Evolutionary conservation across 1,140 invertebrate species (phyloP).

Genomic region (Capitella teleta): DNA sequence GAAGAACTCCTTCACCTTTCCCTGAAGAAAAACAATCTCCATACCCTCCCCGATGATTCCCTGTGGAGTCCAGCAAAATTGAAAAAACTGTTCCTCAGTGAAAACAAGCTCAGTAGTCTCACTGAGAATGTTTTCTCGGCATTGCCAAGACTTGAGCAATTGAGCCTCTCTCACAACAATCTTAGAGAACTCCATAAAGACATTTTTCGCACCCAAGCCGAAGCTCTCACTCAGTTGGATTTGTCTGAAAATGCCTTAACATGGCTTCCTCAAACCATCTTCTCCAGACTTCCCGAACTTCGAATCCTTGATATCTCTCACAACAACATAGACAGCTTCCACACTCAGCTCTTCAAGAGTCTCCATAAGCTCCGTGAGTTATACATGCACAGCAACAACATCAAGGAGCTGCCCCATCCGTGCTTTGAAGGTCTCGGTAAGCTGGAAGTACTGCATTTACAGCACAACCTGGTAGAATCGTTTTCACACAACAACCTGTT

Average conservation of each 20-base stretch:
- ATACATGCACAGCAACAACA: slow-evolving; percentile 4
- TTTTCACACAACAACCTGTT: not conserved
- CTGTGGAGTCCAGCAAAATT: not conserved
- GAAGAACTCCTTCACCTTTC: not conserved
- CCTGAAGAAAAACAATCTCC: not conserved
- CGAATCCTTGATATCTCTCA: slow-evolving; percentile 1
- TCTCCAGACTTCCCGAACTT: not conserved
- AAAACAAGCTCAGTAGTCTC: not conserved
- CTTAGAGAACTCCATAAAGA: no score
- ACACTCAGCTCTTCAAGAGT: not conserved
- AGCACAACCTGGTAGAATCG: not conserved
- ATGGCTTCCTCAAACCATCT: not conserved
- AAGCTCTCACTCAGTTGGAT: no score
- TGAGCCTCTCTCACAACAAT: slow-evolving; percentile 6
- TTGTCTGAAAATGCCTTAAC: no score
- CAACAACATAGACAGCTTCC: slow-evolving; percentile 1
- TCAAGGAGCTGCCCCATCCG: not conserved
- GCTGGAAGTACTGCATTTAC: slow-evolving; percentile 3
- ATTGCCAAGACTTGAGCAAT: not conserved
- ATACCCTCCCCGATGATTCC: not conserved
- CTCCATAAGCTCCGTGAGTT: not conserved
- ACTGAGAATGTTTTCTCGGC: not conserved
- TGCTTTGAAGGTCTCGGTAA: slow-evolving; percentile 2
- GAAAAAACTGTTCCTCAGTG: not conserved
- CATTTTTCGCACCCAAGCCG: no score